These are phyloP conservation scores for Channa argus DNA, from an alignment of 2,113 vertebrate genomes.

Conservation along the genomic window DNA sequence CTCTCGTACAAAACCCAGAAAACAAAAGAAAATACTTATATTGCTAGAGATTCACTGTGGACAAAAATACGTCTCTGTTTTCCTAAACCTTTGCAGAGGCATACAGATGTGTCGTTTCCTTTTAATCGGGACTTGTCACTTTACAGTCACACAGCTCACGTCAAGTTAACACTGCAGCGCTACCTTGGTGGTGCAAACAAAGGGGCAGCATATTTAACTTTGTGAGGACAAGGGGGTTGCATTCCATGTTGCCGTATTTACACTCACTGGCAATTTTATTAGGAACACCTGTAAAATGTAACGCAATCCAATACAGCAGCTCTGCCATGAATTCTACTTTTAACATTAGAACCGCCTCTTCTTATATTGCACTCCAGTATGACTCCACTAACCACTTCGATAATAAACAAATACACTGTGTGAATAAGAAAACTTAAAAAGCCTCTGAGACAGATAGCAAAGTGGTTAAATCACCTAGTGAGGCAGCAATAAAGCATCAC, in stretches of 20 bases:
- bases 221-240: slow-evolving; percentile 21
- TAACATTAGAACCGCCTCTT: too few relatives aligned
- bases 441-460: slow-evolving; percentile 17
- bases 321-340: too few relatives aligned
- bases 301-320: too few relatives aligned
- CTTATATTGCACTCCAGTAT: too few relatives aligned
- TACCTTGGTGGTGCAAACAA: slow-evolving; percentile 43
- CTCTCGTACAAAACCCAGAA: slow-evolving; percentile 1
- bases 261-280: background rate
- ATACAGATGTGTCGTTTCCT: slow-evolving; percentile 17
- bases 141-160: slow-evolving; percentile 49
- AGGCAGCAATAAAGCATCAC: slow-evolving; percentile 12
- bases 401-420: slow-evolving; percentile 10
- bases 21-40: slow-evolving; percentile 13
- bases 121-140: slow-evolving; percentile 37
- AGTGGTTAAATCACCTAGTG: background rate
- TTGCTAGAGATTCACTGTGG: background rate
- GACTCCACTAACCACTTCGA: too few relatives aligned
- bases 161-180: slow-evolving; percentile 37
- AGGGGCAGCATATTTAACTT: slow-evolving; percentile 5
- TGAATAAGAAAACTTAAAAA: slow-evolving; percentile 4
- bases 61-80: slow-evolving; percentile 12
- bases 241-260: slow-evolving; percentile 52
- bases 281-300: too few relatives aligned
- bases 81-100: slow-evolving; percentile 3